Evolutionary conservation across 2,797 vertebrate species (phyloP), one percentile per base, ranked within the genome.

Genomic region (Oceanodroma leucorhoa): DNA sequence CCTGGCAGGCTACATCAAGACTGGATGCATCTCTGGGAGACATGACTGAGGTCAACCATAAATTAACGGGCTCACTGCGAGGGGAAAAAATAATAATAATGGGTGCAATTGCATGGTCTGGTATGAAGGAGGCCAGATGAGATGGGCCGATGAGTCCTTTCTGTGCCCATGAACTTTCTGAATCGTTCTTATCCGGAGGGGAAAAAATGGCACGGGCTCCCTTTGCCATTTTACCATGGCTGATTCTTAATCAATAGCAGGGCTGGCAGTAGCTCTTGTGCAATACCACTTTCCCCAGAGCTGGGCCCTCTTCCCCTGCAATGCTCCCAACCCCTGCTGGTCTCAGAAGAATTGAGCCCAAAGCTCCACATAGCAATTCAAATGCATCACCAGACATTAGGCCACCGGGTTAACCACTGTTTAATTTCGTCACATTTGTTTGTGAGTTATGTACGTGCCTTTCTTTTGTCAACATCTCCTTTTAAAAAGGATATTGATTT

Each of bases 401-500:
- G 87, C 94, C 91, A 93, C 92, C 93, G 95, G 96, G 91, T 95
- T 94, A 95, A 94, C 94, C 94, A 92, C 90, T 86, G 94, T 90
- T 95, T 95, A 95, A 96, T 96, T 91, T 94, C 81, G 83, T 95
- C 96, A 94, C 92, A 90, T 95, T 97, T 96, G 95, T 95, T 95
- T 94, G 94, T 89, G 87, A 93, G 87, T 96, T 96, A 97, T 89
- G 95, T 91, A 93, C 88, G 93, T 92, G 94, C 95, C 93, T 96
- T 96, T 95, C 95, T 95, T 96, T 95, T 95, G 94, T 96, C 94
- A 95, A 95, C 89, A 93, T 95, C 79, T 89, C 72, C 83, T 97
- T 94, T 93, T 91, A 90, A 93, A 97, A 95, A 95, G 89, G 90
- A 94, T 95, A 97, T 95, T 93, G 93, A 95, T 96, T 97, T 96